Evolutionary conservation across 2,888 invertebrate species (phyloP), one percentile per base, ranked within the genome.

Genomic region (Noctua janthina): DNA sequence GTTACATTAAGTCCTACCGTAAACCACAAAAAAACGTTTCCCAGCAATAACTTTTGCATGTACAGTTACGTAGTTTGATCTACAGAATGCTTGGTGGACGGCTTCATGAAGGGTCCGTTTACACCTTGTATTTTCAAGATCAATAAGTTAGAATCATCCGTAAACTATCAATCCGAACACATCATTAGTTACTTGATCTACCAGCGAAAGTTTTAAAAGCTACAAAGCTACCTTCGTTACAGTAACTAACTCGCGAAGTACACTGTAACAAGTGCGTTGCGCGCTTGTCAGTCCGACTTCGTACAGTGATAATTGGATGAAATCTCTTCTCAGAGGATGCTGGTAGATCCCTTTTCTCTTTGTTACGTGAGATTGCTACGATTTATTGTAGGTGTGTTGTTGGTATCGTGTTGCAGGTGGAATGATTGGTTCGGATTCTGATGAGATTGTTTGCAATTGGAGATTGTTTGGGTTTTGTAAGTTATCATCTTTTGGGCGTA

Each of bases 271-370:
- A 69, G 54, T 54, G 69, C 46, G 73, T 74, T 72, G 71, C 59
- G 68, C 79, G 76, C 79, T 82, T 79, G 82, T 78, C 78, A 87
- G 81, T 77, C 85, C 51, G 64, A 35, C 75, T 82, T 76, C 76
- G 81, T 78, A 71, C 79, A 49, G 72, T 74, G 81, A 81, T 90
- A 89, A 89, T 89, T 90, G 90, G 81, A 87, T 87, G 77, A 88
- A 89, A 88, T 90, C 83, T 88, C 85, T 79, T 79, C 20, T 39
- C 10, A 75, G 85, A 72, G 77, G 85, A 74, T 79, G 79, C 76
- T 51, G 56, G 67, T 83, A 79, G 78, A 85, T 80, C 35, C 49
- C 56, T 71, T 74, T 74, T 76, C 80, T 74, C 69, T 66, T 69
- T 89, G 82, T 84, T 64, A 79, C 66, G 76, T 69, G 64, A 67